These are phyloP conservation scores for Hemicrepidius hirtus DNA, from an alignment of 2,888 invertebrate genomes.

Conservation along the genomic window DNA sequence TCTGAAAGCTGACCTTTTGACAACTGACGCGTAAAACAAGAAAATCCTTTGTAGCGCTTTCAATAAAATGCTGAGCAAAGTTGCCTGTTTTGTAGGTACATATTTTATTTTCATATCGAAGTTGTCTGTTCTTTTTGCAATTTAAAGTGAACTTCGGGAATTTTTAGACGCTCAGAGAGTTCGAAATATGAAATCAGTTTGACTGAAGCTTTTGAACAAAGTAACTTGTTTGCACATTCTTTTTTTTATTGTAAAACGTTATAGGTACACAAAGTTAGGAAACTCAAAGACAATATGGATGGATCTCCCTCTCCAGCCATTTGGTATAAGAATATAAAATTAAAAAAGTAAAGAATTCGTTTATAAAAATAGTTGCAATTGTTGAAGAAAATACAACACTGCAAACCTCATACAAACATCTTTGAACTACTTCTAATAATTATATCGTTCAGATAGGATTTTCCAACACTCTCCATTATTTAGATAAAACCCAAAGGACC, in stretches of 20 bases:
- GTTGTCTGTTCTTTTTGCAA: conserved; percentile 4
- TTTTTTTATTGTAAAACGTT: neutral
- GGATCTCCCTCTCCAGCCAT: no score
- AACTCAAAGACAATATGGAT: no score
- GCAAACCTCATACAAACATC: no score
- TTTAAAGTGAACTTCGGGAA: conserved; percentile 16
- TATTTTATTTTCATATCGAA: conserved; percentile 24
- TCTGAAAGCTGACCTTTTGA: conserved; percentile 43
- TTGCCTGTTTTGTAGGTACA: conserved; percentile 13
- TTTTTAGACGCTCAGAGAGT: neutral
- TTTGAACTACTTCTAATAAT: no score
- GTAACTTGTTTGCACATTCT: neutral
- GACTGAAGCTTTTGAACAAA: neutral
- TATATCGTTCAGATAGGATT: no score
- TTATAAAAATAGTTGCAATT: no score
- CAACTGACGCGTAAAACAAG: conserved; percentile 46
- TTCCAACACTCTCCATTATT: no score
- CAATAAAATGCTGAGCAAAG: conserved; percentile 35
- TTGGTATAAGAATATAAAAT: no score
- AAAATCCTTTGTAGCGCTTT: conserved; percentile 38
- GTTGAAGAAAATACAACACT: no score
- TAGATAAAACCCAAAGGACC: no score
- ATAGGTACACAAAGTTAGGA: no score
- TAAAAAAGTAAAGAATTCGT: no score
- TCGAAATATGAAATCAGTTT: conserved; percentile 7